Base-by-base conservation (phyloP, 2,797 vertebrate genomes). In the Cercopithecus neglectus region DNA sequence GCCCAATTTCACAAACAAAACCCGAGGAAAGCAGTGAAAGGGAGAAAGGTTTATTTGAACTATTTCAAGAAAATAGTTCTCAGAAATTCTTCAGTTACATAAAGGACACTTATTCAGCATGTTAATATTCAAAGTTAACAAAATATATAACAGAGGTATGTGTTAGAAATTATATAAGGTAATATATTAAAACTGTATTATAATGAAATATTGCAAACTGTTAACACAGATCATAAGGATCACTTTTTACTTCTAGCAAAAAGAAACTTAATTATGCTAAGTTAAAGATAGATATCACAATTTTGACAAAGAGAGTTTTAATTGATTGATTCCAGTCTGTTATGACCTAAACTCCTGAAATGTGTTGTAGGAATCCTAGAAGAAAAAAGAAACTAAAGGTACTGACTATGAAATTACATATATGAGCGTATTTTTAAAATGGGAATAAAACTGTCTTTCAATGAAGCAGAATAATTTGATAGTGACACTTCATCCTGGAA, bases 391-490 rank as follows among this genome's bases (percentile, higher is more conserved):
- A 97, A 97, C 97, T 97, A 98, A 98, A 98, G 97, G 97, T 98
- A 98, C 95, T 97, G 98, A 98, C 98, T 98, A 98, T 99, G 98
- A 99, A 99, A 99, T 99, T 99, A 99, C 98, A 98, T 98, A 98
- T 98, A 98, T 98, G 98, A 98, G 98, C 98, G 97, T 98, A 98
- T 99, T 99, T 99, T 98, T 97, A 96, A 99, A 98, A 97, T 76
- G 85, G 95, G 97, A 98, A 98, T 98, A 98, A 99, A 99, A 98
- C 98, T 98, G 98, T 98, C 98, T 99, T 98, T 99, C 98, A 98
- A 96, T 96, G 98, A 98, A 99, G 99, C 99, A 99, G 99, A 99
- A 99, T 99, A 98, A 99, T 99, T 99, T 99, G 98, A 99, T 99
- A 99, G 99, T 98, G 98, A 98, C 99, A 98, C 98, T 99, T 98